A percentile compares a stretch with the other conserved stretches of the same genome.
Evolutionary conservation across 2,113 vertebrate species (phyloP).

Genomic region (Microtus oregoni): DNA sequence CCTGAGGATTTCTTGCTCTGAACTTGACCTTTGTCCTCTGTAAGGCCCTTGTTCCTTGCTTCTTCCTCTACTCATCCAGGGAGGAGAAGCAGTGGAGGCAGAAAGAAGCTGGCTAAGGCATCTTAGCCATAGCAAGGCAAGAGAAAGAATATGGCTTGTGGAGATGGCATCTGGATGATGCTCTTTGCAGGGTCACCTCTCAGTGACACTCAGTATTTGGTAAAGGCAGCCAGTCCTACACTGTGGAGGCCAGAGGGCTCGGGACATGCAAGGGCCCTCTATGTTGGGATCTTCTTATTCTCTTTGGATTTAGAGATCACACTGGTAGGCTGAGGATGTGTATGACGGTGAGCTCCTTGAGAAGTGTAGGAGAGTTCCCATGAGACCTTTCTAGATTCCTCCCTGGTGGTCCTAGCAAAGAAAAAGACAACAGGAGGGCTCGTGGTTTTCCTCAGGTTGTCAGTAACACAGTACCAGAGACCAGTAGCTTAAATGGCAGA

Average conservation of each 20-base stretch:
- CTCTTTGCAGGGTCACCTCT: neutral
- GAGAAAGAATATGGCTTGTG: neutral
- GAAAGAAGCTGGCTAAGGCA: neutral
- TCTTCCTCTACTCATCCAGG: neutral
- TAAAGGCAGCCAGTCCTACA: neutral
- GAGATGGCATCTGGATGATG: neutral
- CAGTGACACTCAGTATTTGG: neutral
- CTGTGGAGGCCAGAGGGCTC: neutral
- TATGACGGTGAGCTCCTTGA: neutral
- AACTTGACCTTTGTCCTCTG: neutral
- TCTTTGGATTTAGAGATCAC: neutral
- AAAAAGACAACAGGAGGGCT: neutral
- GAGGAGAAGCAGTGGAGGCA: neutral
- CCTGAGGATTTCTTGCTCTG: neutral
- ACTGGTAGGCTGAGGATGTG: neutral
- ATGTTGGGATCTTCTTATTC: neutral
- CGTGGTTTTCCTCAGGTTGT: neutral
- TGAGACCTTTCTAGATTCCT: neutral
- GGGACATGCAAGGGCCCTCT: no score
- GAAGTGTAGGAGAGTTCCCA: neutral
- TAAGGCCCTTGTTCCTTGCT: neutral
- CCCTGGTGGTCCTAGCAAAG: neutral
- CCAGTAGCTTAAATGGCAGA: neutral
- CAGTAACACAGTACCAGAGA: neutral
- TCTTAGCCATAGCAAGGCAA: slow-evolving; percentile 33